Base-by-base conservation (phyloP, 2,888 invertebrate species). In the Bembecia ichneumoniformis region DNA sequence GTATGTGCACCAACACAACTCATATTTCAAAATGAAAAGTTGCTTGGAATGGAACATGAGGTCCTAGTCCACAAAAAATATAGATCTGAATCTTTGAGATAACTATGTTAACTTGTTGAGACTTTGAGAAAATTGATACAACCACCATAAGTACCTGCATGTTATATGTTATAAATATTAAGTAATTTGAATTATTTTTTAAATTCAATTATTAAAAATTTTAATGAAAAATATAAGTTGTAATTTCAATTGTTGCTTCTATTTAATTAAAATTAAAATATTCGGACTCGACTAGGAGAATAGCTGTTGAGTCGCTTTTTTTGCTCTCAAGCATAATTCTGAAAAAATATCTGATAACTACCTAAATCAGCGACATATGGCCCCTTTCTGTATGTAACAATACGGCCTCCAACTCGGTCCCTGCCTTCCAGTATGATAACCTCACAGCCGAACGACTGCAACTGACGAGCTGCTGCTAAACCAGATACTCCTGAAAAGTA, bases 371-470 rank as follows among this genome's bases (percentile, higher is more conserved):
- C 92, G 50, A 92, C 91, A 78, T 93, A 94, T 46, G 91, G 92
- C 45, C 93, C 93, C 79, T 98, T 98, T 51, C 98, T 90, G 74
- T 98, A 98, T 5, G 99, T 98, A 1, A 97, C 96, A 63, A 99
- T 96, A 49, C 99, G 90, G 3, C 99, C 99, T 35, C 99, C 99
- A 46, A 99, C 98, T 55, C 99, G 89, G 78, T 98, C 97, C 83
- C 95, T 88, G 3, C 95, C 93, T 79, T 95, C 95, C 47, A 95
- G 73, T 43, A 98, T 93, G 28, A 96, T 91, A 11, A 98, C 98
- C 80, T 98, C 97, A 89, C 98, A 93, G 3, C 98, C 98, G 86
- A 98, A 98, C 55, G 97, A 96, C 63, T 94, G 94, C 63, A 99
- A 87, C 74, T 99, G 98, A 60, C 97, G 94, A 0, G 97, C 98